Percentiles rank a stretch among this genome's conserved stretches.
Conservation (phyloP, 1,140 invertebrate genomes). For the Drosophila repleta region DNA sequence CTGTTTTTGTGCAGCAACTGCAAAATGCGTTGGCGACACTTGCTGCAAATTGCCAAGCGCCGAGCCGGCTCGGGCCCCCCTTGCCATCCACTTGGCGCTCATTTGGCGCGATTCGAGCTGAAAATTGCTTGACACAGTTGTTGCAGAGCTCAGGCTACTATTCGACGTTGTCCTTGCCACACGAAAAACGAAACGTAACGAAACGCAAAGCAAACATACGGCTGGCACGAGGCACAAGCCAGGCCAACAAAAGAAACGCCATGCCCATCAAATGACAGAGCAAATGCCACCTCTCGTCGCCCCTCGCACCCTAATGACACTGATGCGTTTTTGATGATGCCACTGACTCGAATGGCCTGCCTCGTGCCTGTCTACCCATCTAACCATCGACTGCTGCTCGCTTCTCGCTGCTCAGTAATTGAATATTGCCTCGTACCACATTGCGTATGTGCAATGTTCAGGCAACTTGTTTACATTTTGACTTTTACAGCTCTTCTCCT, state of each 20-base stretch:
- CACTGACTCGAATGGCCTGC: conserved; percentile 42
- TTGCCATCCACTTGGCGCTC: conserved; percentile 6
- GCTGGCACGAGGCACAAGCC: conserved; percentile 29
- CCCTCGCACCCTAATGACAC: conserved; percentile 60
- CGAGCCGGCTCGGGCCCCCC: not conserved
- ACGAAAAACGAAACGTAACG: conserved; percentile 66
- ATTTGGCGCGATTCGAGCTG: conserved; percentile 69
- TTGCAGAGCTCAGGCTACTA: conserved; percentile 50
- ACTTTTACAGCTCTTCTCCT: not conserved
- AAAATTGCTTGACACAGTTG: conserved; percentile 79
- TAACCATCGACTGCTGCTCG: not conserved
- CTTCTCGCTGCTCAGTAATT: conserved; percentile 44
- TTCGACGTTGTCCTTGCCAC: conserved; percentile 68
- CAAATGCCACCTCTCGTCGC: conserved; percentile 48
- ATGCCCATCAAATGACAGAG: conserved; percentile 75
- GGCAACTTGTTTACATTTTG: conserved; percentile 20
- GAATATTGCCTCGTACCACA: conserved; percentile 54
- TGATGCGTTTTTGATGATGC: conserved; percentile 81
- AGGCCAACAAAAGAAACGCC: conserved; percentile 39
- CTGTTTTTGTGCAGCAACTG: conserved; percentile 72
- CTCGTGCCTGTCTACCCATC: conserved; percentile 6
- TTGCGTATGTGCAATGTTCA: conserved; percentile 71
- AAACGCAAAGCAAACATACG: conserved; percentile 66
- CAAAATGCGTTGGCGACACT: conserved; percentile 75
- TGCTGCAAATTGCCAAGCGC: conserved; percentile 63